Percentiles rank a stretch among this genome's conserved stretches.
These are phyloP conservation scores for Heteronetta atricapilla DNA, from an alignment of 2,113 vertebrate species.

Conservation along the genomic window DNA sequence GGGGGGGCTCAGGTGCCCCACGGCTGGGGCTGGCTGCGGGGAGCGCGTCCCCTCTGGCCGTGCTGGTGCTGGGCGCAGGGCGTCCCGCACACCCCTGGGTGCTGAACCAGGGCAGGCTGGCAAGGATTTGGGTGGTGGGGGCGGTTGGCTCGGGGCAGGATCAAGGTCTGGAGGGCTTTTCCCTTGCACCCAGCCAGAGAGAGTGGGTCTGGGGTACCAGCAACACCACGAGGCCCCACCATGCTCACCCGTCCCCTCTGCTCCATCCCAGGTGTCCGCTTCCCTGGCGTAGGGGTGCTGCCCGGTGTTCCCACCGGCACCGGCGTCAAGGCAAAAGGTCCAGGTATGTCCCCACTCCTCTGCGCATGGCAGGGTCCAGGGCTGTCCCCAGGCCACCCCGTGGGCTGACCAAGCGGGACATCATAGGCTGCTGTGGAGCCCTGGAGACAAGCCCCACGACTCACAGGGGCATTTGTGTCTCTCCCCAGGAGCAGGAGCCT, in stretches of 20 bases:
- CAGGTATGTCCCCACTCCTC: conserved; percentile 63
- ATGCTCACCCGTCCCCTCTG: not conserved
- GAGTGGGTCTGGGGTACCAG: not conserved
- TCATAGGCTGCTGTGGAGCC: not conserved
- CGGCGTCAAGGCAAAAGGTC: conserved; percentile 86
- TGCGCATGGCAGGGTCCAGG: not conserved
- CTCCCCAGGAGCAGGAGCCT: conserved; percentile 71
- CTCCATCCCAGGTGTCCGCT: conserved; percentile 80
- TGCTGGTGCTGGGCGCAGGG: not conserved
- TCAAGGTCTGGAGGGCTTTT: too few relatives aligned
- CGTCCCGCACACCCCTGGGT: accelerated
- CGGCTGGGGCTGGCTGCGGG: accelerated
- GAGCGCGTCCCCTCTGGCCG: not conserved
- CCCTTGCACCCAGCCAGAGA: too few relatives aligned
- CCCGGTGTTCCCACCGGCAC: conserved; percentile 92
- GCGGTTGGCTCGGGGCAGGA: not conserved
- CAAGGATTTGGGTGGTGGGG: not conserved
- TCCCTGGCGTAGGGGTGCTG: conserved; percentile 87
- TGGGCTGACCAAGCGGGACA: not conserved
- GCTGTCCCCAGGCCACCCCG: not conserved
- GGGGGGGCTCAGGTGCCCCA: not conserved
- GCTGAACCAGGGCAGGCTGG: not conserved
- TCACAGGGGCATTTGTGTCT: not conserved
- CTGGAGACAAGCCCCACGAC: not conserved
- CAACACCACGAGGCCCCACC: accelerated